Evolutionary conservation across 2,113 vertebrate genomes (phyloP), one percentile per base, ranked within the genome.

Genomic region (Stercorarius parasiticus): DNA sequence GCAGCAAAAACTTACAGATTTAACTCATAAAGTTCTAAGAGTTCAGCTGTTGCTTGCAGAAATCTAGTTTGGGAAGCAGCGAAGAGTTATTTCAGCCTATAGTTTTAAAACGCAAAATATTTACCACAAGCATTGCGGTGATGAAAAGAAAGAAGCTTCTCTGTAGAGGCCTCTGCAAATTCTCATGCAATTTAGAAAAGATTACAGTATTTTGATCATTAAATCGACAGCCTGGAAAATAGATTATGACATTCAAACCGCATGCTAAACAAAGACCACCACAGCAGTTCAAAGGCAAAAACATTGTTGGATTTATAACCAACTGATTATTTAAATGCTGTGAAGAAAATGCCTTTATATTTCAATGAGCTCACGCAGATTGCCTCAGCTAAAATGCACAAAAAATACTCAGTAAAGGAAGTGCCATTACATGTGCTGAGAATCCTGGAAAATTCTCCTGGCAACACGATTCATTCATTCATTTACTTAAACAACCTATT

Each of bases 161-260:
- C 42, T 74, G 20, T 29, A 67, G 55, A 67, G 59, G 5, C 9
- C 36, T 85, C 43, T 82, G 58, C 40, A 94, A 91, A 45, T 6
- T 79, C 25, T 71, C 43, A 32, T 29, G 10, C 20, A 79, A 19
- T 79, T 82, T 67, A 79, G 65, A 82, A 69, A 95, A 79, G 3
- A 87, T 45, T 78, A 65, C 43, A 82, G 22, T 85, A 56, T 92
- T 95, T 95, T 93, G 83, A 56, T 91, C 27, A 77, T 82, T 89
- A 93, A 93, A 76, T 73, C 85, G 58, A 59, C 74, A 61, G 21
- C 78, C 27, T 72, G 36, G 40, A 87, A 90, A 94, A 83, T 47
- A 71, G 62, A 67, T 76, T 59, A 29, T 58, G 67, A 67, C 49
- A 49, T 90, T 88, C 34, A 94, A 94, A 69, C 61, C 1, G 1